phyloP scores from a whole-genome alignment of 2,888 invertebrate species.

The Epinotia bilunana region DNA sequence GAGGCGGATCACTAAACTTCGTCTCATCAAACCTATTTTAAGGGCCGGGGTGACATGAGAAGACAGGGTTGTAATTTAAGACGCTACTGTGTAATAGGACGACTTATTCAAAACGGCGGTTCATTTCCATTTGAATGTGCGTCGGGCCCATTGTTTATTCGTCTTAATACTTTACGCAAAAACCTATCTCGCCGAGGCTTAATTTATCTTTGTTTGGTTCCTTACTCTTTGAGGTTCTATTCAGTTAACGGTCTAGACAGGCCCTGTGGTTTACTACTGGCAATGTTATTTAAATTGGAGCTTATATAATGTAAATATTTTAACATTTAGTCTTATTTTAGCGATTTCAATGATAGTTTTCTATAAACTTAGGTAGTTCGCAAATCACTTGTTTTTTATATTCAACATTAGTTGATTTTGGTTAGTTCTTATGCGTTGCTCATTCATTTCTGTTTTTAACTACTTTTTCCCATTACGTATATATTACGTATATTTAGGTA shows the following conservation, averaged over 20 bases:
- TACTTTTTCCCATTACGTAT: too few relatives aligned
- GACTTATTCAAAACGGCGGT: conserved; percentile 28
- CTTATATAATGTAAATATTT: neutral
- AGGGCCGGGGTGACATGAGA: neutral
- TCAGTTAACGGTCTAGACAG: conserved; percentile 7
- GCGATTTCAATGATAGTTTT: too few relatives aligned
- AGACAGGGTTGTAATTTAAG: neutral
- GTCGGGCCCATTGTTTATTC: conserved; percentile 38
- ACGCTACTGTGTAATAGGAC: conserved; percentile 22
- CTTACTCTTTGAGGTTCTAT: conserved; percentile 30
- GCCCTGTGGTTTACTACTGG: neutral
- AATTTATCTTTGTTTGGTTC: conserved; percentile 40
- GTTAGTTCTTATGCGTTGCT: too few relatives aligned
- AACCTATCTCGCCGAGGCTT: conserved; percentile 39
- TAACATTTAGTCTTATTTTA: too few relatives aligned
- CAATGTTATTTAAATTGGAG: neutral
- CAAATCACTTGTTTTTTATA: too few relatives aligned
- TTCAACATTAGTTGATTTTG: too few relatives aligned
- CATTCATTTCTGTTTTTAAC: too few relatives aligned
- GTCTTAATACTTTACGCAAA: conserved; percentile 42
- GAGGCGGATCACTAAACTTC: neutral
- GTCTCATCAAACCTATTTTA: neutral
- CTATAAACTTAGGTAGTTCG: too few relatives aligned
- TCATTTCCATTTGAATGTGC: conserved; percentile 43
- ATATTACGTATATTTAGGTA: too few relatives aligned